Base-by-base conservation (phyloP, 1,140 invertebrate species). In the Meloidogyne floridensis region DNA sequence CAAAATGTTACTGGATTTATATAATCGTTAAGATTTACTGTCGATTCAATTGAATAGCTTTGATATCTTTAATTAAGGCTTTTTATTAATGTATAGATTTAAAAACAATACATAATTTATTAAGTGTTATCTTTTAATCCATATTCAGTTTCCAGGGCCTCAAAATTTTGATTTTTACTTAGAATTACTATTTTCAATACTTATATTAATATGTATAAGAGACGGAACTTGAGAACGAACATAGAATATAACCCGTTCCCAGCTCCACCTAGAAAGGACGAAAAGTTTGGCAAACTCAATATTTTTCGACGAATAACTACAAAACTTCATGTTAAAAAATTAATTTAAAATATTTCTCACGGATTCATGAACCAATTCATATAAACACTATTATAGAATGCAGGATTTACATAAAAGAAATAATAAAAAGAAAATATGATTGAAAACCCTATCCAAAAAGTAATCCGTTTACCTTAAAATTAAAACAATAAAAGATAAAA, bases 331-430 rank as follows among this genome's bases (percentile, higher is more conserved):
- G 13, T 15, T 13, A 43, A 20, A 74, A 43, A 13, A 15, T n/a
- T n/a, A 74, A n/a, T 18, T 75, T 53, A 47, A 32, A 56, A 65
- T n/a, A 74, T 43, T 74, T 65, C 47, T 76, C 15, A 76, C 74
- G 75, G 75, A 32, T 76, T 76, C 42, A 76, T 11, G 15, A 76
- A 76, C 75, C 75, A 76, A 76, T 76, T 76, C 20, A 54, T 42
- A 65, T 54, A 76, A 42, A 65, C 20, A 47, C 53, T 54, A 42
- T 54, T 20, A n/a, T 56, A 76, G 43, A 32, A 42, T 47, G 75
- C 20, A 9, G 75, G 75, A 32, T 76, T 76, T 42, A 76, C 75
- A 42, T 20, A 53, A 32, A 54, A 54, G 18, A 76, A 76, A 76
- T 76, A 76, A 65, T 76, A 76, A 76, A 76, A 2, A 11, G 53